Evolutionary conservation across 2,888 invertebrate genomes (phyloP).

Genomic region (Hydriomena furcata): DNA sequence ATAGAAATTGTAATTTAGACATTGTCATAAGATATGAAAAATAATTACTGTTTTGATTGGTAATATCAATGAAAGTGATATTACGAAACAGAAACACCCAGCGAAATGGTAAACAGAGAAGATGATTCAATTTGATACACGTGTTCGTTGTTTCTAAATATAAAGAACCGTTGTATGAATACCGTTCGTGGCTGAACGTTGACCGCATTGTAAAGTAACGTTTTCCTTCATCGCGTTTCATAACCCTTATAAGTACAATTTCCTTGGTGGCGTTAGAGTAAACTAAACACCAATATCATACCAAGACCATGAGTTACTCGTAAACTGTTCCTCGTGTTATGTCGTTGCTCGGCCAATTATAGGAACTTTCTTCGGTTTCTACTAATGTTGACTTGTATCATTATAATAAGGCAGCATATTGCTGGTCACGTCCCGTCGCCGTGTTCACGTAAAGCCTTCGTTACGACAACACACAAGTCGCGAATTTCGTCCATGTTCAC

Average conservation of each 20-base stretch:
- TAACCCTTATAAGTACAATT: conserved; percentile 47
- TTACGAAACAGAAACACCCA: conserved; percentile 57
- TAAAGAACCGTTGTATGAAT: conserved; percentile 72
- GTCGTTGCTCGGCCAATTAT: conserved; percentile 19
- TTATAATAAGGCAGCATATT: conserved; percentile 44
- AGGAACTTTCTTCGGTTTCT: conserved; percentile 57
- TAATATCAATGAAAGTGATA: conserved; percentile 52
- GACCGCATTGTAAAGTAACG: conserved; percentile 63
- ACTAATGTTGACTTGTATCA: conserved; percentile 57
- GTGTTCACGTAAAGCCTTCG: conserved; percentile 51
- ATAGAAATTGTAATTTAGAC: too few species aligned
- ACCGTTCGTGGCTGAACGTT: conserved; percentile 63
- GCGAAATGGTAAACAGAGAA: conserved; percentile 54
- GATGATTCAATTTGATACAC: conserved; percentile 70
- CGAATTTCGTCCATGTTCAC: conserved; percentile 53
- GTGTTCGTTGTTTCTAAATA: conserved; percentile 70
- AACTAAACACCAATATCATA: too few species aligned
- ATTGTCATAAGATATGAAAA: too few species aligned
- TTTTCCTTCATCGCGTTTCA: conserved; percentile 53
- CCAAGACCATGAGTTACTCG: neutral
- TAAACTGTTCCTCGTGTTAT: conserved; percentile 6
- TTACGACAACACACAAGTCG: conserved; percentile 44
- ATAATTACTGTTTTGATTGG: too few species aligned
- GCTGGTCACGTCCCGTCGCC: conserved; percentile 23
- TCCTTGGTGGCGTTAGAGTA: too few species aligned